Base-by-base conservation (phyloP, 2,888 invertebrate species). In the Ptychoptera contaminata region DNA sequence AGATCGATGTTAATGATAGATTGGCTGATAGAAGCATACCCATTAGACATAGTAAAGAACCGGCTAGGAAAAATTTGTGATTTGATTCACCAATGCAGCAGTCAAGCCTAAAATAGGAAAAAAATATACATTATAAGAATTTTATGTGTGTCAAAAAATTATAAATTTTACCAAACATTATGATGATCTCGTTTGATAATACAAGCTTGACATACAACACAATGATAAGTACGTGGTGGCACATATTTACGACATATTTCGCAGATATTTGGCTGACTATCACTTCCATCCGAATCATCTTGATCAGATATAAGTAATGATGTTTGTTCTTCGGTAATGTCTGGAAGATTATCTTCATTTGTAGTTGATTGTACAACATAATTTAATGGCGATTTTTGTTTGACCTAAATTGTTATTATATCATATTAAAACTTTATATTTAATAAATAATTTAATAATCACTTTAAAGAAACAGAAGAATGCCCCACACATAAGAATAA, bases 71-170 rank as follows among this genome's bases (percentile, higher is more conserved):
- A 62, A 79, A 79, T 42, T 73, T 70, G 52, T 84, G 79, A 61
- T 92, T 92, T 47, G 75, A 76, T 51, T 76, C 73, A 10, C 88
- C 82, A 49, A 92, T 75, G 62, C 92, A 92, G 58, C 84, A 86
- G 56, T 85, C 79, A 64, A 87, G 71, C 34, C 42, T 34, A n/a
- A n/a, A n/a, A n/a, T n/a, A n/a, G n/a, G n/a, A n/a, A n/a, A n/a
- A n/a, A n/a, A n/a, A n/a, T n/a, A n/a, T n/a, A n/a, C n/a, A n/a
- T n/a, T n/a, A n/a, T 82, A 82, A 82, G n/a, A n/a, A n/a, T n/a
- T n/a, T 60, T 47, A 73, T 65, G n/a, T 5, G n/a, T 5, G 6
- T 12, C 42, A 43, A 32, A 42, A 16, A 40, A 43, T 37, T 23
- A 5, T 60, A 68, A 61, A 65, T 81, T 35, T n/a, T 16, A 42